Evolutionary conservation across 2,797 vertebrate genomes (phyloP).

Genomic region (Gadopsis bispinosus): DNA sequence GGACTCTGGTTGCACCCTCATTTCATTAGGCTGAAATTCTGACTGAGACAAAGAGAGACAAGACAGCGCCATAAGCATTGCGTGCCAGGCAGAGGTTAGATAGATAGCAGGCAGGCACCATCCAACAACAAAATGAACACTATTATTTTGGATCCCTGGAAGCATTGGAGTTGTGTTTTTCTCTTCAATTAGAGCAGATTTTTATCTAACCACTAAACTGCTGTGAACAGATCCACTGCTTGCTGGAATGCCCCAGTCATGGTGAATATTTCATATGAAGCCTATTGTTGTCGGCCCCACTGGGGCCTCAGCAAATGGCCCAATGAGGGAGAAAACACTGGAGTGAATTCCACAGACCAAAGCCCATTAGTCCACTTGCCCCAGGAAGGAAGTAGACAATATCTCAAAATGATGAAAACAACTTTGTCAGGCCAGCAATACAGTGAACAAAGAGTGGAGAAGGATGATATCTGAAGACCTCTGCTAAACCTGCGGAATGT

Average conservation of each 20-base stretch:
- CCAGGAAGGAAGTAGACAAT: conserved; percentile 74
- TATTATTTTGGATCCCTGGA: conserved; percentile 63
- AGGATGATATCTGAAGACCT: conserved; percentile 66
- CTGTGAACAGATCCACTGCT: conserved; percentile 60
- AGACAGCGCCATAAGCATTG: conserved; percentile 44
- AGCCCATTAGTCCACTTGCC: conserved; percentile 75
- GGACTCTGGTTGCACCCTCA: conserved; percentile 45
- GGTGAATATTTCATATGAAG: conserved; percentile 77
- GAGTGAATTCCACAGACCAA: conserved; percentile 70
- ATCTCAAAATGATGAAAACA: conserved; percentile 79
- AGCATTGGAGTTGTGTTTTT: conserved; percentile 51
- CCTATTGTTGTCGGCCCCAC: conserved; percentile 74
- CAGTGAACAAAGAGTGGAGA: conserved; percentile 56
- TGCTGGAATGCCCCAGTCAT: conserved; percentile 67
- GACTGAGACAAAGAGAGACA: conserved; percentile 61
- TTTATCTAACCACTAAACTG: conserved; percentile 71
- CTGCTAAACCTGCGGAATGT: conserved; percentile 73
- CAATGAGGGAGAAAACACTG: conserved; percentile 66
- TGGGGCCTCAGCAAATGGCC: conserved; percentile 72
- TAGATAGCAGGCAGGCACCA: conserved; percentile 49
- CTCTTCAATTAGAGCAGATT: conserved; percentile 61
- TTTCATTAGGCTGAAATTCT: conserved; percentile 63
- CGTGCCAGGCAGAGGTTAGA: conserved; percentile 55
- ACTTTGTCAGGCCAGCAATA: conserved; percentile 57
- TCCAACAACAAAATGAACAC: conserved; percentile 64